Conservation (phyloP, 1,140 invertebrate species). For the Pseudomyrmex cubaensis region DNA sequence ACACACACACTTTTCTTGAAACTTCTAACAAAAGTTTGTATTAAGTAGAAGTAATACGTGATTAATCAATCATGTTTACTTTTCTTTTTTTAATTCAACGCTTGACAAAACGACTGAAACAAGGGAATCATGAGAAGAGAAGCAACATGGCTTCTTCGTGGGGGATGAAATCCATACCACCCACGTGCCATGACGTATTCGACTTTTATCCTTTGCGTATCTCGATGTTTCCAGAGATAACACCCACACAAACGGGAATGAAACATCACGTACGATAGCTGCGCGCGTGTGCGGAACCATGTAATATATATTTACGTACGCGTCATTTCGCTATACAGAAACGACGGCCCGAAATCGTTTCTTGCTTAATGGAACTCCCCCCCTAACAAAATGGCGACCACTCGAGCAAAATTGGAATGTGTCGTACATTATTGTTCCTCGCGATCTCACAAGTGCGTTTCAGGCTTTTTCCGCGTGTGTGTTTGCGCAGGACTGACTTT, state of each 20-base stretch:
- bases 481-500: neutral
- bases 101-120: neutral
- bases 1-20: neutral
- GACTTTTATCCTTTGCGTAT: constrained; percentile 48
- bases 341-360: constrained; percentile 37
- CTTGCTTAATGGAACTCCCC: constrained; percentile 50
- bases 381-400: constrained; percentile 53
- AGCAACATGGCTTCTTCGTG: constrained; percentile 28
- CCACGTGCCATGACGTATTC: constrained; percentile 50
- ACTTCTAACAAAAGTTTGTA: neutral
- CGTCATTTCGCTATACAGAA: constrained; percentile 31
- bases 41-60: neutral
- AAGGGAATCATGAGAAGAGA: constrained; percentile 19
- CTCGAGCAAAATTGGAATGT: constrained; percentile 46
- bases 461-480: constrained; percentile 10
- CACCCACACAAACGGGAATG: constrained; percentile 23
- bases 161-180: constrained; percentile 45
- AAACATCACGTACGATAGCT: neutral
- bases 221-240: constrained; percentile 50
- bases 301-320: constrained; percentile 57
- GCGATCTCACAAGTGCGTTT: neutral
- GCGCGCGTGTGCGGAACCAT: constrained; percentile 7
- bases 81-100: neutral
- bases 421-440: constrained; percentile 13
- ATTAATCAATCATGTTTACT: neutral